Conservation (phyloP, 1,140 invertebrate species). For the Drosophila truncata region DNA sequence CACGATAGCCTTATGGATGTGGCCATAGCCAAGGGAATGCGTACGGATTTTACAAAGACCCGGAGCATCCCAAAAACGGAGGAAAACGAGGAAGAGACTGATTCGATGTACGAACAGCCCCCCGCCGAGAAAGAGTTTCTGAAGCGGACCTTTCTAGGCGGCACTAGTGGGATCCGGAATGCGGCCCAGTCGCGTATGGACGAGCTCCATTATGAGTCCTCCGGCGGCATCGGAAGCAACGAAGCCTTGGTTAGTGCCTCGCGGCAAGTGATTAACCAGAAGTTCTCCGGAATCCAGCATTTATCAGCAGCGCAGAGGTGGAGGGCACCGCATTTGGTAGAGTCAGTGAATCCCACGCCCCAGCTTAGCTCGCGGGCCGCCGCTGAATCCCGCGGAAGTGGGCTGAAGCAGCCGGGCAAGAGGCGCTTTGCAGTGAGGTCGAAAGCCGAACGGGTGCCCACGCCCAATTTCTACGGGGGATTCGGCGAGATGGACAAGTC, state of each 20-base stretch:
- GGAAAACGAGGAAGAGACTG: not conserved
- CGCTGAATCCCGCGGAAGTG: not conserved
- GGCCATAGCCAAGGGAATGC: slow-evolving; percentile 6
- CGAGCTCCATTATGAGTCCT: slow-evolving; percentile 21
- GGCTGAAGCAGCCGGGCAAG: not conserved
- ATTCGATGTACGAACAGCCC: slow-evolving; percentile 21
- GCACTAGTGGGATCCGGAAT: too few relatives aligned
- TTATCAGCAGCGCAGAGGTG: not conserved
- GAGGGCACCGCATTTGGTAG: slow-evolving; percentile 6
- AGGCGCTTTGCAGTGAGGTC: not conserved
- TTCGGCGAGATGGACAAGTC: not conserved
- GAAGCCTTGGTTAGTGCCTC: slow-evolving; percentile 45
- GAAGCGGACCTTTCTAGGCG: slow-evolving; percentile 3
- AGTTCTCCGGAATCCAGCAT: slow-evolving; percentile 5
- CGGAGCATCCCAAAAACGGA: not conserved
- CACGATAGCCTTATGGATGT: slow-evolving; percentile 24
- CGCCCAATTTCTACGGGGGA: slow-evolving; percentile 3
- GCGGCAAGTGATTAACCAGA: slow-evolving; percentile 52
- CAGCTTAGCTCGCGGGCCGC: not conserved
- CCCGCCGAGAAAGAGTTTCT: slow-evolving; percentile 19
- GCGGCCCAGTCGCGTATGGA: slow-evolving; percentile 35
- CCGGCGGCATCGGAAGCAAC: slow-evolving; percentile 1
- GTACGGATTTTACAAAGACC: not conserved
- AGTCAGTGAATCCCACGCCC: slow-evolving; percentile 9
- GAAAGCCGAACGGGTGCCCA: not conserved